phyloP scores from a whole-genome alignment of 2,113 vertebrate genomes.

The Malurus melanocephalus region DNA sequence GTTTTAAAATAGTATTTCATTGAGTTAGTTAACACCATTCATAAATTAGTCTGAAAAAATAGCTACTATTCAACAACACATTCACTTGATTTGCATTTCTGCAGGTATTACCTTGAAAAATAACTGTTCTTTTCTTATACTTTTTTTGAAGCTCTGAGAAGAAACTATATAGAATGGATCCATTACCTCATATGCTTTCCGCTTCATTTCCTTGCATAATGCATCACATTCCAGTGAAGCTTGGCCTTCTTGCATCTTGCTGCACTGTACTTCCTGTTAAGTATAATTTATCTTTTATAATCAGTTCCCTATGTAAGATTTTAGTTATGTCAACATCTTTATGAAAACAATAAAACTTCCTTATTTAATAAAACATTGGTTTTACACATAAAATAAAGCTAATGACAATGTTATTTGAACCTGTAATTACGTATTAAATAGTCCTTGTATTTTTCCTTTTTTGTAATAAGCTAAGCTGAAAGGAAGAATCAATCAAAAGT shows the following conservation, averaged over 20 bases:
- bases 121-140: background rate
- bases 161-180: background rate
- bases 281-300: conserved; percentile 7
- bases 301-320: background rate
- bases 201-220: conserved; percentile 84
- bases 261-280: conserved; percentile 84
- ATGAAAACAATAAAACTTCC: background rate
- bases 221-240: conserved; percentile 80
- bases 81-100: background rate
- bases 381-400: background rate
- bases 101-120: background rate
- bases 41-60: background rate
- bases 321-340: background rate
- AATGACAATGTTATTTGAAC: background rate
- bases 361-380: background rate
- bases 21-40: background rate
- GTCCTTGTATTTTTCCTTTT: background rate
- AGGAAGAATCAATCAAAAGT: background rate
- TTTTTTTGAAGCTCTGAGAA: background rate
- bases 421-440: background rate
- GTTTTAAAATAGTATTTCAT: background rate
- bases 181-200: conserved; percentile 85
- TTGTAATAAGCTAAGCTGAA: background rate
- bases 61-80: background rate
- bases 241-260: conserved; percentile 68